A percentile compares a stretch with the other conserved stretches of the same genome.
phyloP scores from a whole-genome alignment of 2,888 invertebrate species.

The Lordiphosa fenestrarum region DNA sequence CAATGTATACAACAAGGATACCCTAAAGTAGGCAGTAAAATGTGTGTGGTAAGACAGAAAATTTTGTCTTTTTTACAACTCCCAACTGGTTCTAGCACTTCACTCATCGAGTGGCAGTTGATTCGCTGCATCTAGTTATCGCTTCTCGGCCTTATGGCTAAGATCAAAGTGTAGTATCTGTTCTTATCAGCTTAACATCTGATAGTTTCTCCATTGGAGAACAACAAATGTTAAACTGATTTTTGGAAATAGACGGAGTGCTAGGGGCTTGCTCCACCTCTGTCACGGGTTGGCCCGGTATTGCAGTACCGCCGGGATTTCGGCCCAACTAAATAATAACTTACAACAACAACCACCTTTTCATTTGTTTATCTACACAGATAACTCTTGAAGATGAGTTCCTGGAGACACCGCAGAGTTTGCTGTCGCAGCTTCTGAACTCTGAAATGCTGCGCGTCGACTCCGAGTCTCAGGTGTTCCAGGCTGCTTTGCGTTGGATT shows the following conservation, averaged over 20 bases:
- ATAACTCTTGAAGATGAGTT: constrained; percentile 90
- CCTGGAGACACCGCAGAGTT: constrained; percentile 89
- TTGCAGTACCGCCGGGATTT: constrained; percentile 41
- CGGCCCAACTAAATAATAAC: constrained; percentile 28
- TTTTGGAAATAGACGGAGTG: constrained; percentile 37
- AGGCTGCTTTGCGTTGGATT: constrained; percentile 93
- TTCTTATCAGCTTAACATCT: constrained; percentile 42
- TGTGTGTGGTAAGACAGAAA: not conserved
- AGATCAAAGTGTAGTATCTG: constrained; percentile 43
- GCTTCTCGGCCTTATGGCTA: constrained; percentile 44
- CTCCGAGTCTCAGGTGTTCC: constrained; percentile 93
- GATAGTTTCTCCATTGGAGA: constrained; percentile 40
- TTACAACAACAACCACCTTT: too few species aligned
- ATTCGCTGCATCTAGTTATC: constrained; percentile 12
- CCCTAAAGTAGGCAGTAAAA: constrained; percentile 14
- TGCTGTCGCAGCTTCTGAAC: constrained; percentile 88
- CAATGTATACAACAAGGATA: not conserved
- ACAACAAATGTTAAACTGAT: constrained; percentile 42
- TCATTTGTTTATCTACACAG: constrained; percentile 46
- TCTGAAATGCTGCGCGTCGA: constrained; percentile 94
- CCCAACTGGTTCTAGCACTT: constrained; percentile 10
- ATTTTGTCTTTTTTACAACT: not conserved
- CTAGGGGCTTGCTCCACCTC: constrained; percentile 35
- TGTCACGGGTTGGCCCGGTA: constrained; percentile 41
- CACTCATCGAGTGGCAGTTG: not conserved